These are phyloP conservation scores for Catostylus mosaicus DNA, from an alignment of 30 jellyfish, hydroid and myxozoan genomes.

Conservation along the genomic window DNA sequence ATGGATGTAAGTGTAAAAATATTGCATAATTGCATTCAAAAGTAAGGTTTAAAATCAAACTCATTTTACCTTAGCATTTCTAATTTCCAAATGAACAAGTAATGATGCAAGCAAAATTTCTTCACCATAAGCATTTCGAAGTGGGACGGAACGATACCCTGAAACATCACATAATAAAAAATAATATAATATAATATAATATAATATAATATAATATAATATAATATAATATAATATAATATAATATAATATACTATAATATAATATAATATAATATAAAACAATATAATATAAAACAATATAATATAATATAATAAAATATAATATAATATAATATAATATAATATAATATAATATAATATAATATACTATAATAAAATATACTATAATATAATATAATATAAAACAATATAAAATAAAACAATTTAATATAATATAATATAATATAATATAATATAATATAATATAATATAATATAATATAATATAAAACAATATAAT, in stretches of 20 bases:
- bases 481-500: not conserved
- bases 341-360: too few relatives aligned
- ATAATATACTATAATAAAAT: not conserved
- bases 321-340: too few relatives aligned
- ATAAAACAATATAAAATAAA: not conserved
- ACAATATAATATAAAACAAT: constrained; percentile 1
- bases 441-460: not conserved
- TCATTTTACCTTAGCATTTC: constrained; percentile 86
- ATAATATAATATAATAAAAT: too few relatives aligned
- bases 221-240: too few relatives aligned
- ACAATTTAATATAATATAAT: not conserved
- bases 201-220: not conserved
- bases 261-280: too few relatives aligned
- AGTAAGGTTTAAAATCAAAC: not conserved
- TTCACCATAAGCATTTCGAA: constrained; percentile 89
- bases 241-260: not conserved
- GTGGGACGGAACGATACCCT: constrained; percentile 91
- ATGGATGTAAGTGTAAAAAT: too few relatives aligned
- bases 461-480: not conserved
- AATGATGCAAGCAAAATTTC: constrained; percentile 84
- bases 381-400: not conserved
- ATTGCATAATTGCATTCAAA: not conserved
- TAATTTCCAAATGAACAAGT: constrained; percentile 75
- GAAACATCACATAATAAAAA: not conserved
- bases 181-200: not conserved